A percentile compares a stretch with the other conserved stretches of the same genome.
Conservation (phyloP, 2,888 invertebrate genomes). For the Diabrotica balteata region DNA sequence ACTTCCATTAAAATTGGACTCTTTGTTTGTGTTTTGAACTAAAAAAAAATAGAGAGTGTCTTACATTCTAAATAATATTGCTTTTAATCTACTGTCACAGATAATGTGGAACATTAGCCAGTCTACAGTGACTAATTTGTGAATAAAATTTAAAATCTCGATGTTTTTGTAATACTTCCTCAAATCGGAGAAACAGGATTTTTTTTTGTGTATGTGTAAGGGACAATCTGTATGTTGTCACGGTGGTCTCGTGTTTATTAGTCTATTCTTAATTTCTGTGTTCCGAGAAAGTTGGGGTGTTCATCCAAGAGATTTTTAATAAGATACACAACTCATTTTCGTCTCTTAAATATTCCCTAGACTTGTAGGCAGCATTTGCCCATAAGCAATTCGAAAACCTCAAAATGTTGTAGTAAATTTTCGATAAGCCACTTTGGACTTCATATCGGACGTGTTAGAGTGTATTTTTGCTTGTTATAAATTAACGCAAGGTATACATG, state of each 20-base stretch:
- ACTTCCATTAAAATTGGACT: no score
- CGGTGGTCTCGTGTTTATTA: conserved; percentile 7
- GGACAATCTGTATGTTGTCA: not conserved
- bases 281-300: conserved; percentile 28
- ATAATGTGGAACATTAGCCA: no score
- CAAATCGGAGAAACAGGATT: no score
- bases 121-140: no score
- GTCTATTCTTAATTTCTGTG: conserved; percentile 20
- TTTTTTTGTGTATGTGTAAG: not conserved
- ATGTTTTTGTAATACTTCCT: no score
- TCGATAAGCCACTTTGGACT: conserved; percentile 46
- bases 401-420: conserved; percentile 51
- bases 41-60: no score
- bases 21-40: no score
- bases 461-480: conserved; percentile 59
- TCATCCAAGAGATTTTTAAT: conserved; percentile 31
- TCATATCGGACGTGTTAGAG: conserved; percentile 51
- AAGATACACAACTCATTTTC: conserved; percentile 37
- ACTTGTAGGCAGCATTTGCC: conserved; percentile 54
- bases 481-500: conserved; percentile 61
- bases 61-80: no score
- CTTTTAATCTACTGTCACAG: no score
- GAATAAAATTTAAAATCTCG: no score
- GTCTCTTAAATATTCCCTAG: conserved; percentile 38
- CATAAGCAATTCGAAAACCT: conserved; percentile 58